These are phyloP conservation scores for Campoletis raptor DNA, from an alignment of 2,888 invertebrate species.

Conservation along the genomic window DNA sequence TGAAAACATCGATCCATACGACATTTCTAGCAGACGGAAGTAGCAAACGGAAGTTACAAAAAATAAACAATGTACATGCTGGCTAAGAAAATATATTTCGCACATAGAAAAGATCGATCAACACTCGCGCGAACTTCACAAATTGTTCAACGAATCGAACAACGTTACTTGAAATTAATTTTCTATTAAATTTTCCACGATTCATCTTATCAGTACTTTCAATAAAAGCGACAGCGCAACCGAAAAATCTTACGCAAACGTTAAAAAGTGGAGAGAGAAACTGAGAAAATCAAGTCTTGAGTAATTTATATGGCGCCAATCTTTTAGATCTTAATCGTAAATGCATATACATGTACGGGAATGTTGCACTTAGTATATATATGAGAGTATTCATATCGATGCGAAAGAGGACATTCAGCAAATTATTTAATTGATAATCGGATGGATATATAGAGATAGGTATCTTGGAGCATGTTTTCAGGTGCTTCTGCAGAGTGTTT, in stretches of 20 bases:
- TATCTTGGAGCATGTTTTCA: slow-evolving; percentile 31
- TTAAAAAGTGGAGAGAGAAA: too few relatives aligned
- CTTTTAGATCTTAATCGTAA: slow-evolving; percentile 14
- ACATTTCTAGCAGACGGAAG: too few relatives aligned
- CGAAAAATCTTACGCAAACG: too few relatives aligned
- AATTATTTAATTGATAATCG: slow-evolving; percentile 34
- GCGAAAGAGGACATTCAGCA: slow-evolving; percentile 9
- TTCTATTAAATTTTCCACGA: background rate
- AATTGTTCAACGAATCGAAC: background rate
- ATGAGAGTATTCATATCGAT: background rate
- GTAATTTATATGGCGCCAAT: background rate
- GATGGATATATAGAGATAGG: slow-evolving; percentile 46
- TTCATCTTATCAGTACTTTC: too few relatives aligned
- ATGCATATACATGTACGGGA: background rate
- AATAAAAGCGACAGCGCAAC: too few relatives aligned
- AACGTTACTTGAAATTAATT: background rate
- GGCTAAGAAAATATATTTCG: background rate
- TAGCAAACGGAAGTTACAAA: background rate
- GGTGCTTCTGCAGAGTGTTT: slow-evolving; percentile 9
- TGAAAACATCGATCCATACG: too few relatives aligned
- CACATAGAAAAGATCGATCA: background rate
- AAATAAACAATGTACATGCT: background rate
- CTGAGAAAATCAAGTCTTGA: background rate
- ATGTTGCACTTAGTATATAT: background rate
- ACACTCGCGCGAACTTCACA: background rate